Evolutionary conservation across 2,113 vertebrate genomes (phyloP).

Genomic region (Atherinomorus stipes): DNA sequence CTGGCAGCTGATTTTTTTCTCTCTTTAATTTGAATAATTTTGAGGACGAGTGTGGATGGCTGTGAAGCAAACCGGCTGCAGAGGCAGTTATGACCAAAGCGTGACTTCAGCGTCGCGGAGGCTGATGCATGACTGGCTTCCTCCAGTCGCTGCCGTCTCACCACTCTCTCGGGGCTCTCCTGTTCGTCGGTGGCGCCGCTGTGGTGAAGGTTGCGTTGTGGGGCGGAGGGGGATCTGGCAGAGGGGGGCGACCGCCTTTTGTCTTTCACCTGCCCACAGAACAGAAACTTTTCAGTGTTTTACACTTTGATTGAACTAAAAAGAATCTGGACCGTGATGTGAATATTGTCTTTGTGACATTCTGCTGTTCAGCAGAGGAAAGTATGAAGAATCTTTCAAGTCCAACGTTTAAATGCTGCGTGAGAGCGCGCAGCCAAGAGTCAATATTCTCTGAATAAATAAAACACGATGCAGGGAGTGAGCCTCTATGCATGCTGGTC

Average conservation of each 20-base stretch:
- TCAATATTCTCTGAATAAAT: not conserved
- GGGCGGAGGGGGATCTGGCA: slow-evolving; percentile 66
- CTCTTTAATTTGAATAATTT: too few relatives aligned
- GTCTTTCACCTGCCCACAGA: slow-evolving; percentile 77
- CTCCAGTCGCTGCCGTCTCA: slow-evolving; percentile 55
- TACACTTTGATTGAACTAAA: not conserved
- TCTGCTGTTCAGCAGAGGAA: not conserved
- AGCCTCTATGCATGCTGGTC: slow-evolving; percentile 15
- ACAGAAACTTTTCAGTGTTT: not conserved
- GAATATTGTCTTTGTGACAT: slow-evolving; percentile 3
- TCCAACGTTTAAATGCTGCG: not conserved
- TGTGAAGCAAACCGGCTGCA: too few relatives aligned
- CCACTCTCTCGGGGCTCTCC: slow-evolving; percentile 83
- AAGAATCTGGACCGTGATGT: too few relatives aligned
- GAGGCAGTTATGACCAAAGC: too few relatives aligned
- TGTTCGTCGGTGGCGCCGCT: slow-evolving; percentile 77
- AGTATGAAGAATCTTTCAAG: not conserved
- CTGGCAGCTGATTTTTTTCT: too few relatives aligned
- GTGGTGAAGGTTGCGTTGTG: slow-evolving; percentile 71
- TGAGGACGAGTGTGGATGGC: too few relatives aligned
- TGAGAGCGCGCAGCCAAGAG: not conserved
- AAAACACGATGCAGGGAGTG: slow-evolving; percentile 7
- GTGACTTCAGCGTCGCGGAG: not conserved
- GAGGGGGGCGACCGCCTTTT: slow-evolving; percentile 77
- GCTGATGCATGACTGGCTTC: not conserved